Conservation (phyloP, 1,140 invertebrate species). For the Apolygus lucorum region DNA sequence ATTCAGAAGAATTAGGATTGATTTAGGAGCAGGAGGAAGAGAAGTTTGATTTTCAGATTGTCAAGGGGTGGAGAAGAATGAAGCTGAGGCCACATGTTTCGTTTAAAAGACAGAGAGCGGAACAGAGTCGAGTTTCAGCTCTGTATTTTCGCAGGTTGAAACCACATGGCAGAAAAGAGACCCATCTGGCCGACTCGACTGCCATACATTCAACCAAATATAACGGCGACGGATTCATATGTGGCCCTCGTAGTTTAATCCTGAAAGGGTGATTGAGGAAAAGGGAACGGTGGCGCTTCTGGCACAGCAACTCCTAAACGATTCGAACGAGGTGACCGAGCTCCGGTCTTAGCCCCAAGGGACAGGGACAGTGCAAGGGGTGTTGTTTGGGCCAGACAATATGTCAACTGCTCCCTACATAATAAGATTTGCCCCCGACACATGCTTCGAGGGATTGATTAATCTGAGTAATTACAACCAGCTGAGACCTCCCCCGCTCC, state of each 20-base stretch:
- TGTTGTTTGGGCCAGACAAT: constrained; percentile 19
- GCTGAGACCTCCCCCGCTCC: constrained; percentile 1
- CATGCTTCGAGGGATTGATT: constrained; percentile 18
- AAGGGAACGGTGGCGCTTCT: neutral
- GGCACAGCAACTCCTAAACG: neutral
- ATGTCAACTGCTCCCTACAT: constrained; percentile 21
- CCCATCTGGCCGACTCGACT: constrained; percentile 18
- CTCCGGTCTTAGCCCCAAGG: constrained; percentile 8
- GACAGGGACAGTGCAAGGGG: constrained; percentile 9
- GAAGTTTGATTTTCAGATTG: no score
- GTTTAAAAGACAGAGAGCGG: neutral
- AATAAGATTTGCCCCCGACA: constrained; percentile 20
- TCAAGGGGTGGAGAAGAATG: neutral
- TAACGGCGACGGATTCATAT: constrained; percentile 17
- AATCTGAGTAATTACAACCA: constrained; percentile 25
- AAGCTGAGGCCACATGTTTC: constrained; percentile 3
- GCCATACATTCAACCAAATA: constrained; percentile 24
- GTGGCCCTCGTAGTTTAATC: constrained; percentile 19
- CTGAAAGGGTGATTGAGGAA: neutral
- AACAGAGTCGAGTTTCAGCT: constrained; percentile 5
- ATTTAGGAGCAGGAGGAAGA: neutral
- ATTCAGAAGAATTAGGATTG: no score
- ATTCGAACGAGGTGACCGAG: neutral
- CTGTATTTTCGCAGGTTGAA: constrained; percentile 15
- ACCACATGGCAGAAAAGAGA: constrained; percentile 21